Base-by-base conservation (phyloP, 2,113 vertebrate species). In the Sinocyclocheilus anophthalmus region DNA sequence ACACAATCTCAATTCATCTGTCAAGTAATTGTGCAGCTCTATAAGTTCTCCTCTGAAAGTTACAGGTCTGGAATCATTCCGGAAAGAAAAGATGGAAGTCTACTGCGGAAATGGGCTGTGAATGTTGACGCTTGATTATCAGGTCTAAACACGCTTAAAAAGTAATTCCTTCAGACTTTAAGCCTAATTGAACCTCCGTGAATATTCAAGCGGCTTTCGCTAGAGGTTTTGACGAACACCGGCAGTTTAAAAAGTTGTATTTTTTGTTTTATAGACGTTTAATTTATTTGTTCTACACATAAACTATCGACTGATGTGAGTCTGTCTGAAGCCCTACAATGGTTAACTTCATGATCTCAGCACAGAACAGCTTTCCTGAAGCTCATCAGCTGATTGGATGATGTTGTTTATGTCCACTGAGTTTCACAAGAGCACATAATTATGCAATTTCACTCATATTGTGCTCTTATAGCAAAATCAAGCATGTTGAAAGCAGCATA, bases 141-240 rank as follows among this genome's bases (percentile, higher is more conserved):
- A n/a, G 39, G 11, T 13, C 20, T 73, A 73, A 73, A 73, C 70
- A 73, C 45, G 70, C 70, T 73, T 73, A 73, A 45, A 73, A 73
- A 73, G 20, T 6, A 3, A 50, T 50, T 3, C 48, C 48, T 50
- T 50, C 48, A 50, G 48, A 50, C 61, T 24, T 63, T 24, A 63
- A 63, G 65, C 65, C 65, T 69, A 37, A 69, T 18, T 73, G n/a
- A 73, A n/a, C 10, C 22, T 42, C 37, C 14, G 1, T 37, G 18
- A 69, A 69, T 30, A 37, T 70, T 18, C 45, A 42, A 42, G 42
- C 42, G 8, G 42, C 42, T 42, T 42, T 9, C 24, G 0, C 26
- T 70, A 18, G 2, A 37, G 37, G 11, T 50, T 50, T 0, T 50
- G 45, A 48, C 2, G 42, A 50, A 50, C 48, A 50, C 48, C 48